These are phyloP conservation scores for Philypnodon macrostomus DNA, from an alignment of 2,797 vertebrate species.

Conservation along the genomic window DNA sequence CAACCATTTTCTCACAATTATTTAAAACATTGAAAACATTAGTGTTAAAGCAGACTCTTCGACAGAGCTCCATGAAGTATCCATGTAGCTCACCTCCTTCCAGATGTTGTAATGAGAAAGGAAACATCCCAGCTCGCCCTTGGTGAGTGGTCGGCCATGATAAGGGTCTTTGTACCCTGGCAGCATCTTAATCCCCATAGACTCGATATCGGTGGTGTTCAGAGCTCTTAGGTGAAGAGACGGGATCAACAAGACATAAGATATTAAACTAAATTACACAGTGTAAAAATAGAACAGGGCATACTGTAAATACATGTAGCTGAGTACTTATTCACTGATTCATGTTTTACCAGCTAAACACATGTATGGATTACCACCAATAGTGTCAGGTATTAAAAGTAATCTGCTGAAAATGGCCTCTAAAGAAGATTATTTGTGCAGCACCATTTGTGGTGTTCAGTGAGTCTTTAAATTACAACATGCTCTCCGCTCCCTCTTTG, in stretches of 20 bases:
- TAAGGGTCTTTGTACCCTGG: conserved; percentile 91
- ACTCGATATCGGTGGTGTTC: conserved; percentile 83
- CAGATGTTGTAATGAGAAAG: conserved; percentile 92
- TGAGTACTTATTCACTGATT: not conserved
- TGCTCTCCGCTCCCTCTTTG: conserved; percentile 17
- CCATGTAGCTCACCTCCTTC: conserved; percentile 81
- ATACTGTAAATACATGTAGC: not conserved
- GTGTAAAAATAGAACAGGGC: conserved; percentile 1
- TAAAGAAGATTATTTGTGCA: not conserved
- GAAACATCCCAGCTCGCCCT: conserved; percentile 93
- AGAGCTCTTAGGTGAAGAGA: conserved; percentile 75
- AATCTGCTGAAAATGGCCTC: not conserved
- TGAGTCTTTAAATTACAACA: conserved; percentile 12
- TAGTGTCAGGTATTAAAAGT: not conserved
- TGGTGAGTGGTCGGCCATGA: conserved; percentile 88
- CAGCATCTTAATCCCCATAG: conserved; percentile 87
- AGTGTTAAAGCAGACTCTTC: conserved; percentile 26
- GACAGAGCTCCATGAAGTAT: conserved; percentile 3
- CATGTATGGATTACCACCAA: not conserved
- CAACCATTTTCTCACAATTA: not conserved
- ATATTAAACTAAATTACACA: conserved; percentile 12
- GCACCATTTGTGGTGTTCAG: not conserved
- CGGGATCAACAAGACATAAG: conserved; percentile 22
- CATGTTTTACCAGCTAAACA: not conserved
- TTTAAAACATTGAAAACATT: not conserved